Conservation (phyloP, 2,888 invertebrate species). For the Acrobasis repandana region DNA sequence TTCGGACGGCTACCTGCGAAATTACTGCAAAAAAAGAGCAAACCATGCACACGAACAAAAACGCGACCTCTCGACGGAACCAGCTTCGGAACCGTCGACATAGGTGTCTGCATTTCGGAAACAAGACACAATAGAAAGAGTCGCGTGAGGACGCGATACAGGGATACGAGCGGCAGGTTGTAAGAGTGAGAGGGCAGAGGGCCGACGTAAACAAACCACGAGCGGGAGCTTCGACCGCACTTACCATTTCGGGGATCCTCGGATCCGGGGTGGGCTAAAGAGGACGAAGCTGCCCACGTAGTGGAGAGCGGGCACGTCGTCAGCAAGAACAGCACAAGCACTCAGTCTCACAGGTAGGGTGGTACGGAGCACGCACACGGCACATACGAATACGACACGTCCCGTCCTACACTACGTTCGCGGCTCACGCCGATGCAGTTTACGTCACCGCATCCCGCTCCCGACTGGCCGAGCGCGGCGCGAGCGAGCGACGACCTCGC, state of each 20-base stretch:
- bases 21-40: conserved; percentile 71
- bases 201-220: conserved; percentile 80
- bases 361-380: conserved; percentile 63
- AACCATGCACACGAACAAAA: conserved; percentile 72
- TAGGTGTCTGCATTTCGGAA: conserved; percentile 80
- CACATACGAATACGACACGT: conserved; percentile 71
- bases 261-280: conserved; percentile 51
- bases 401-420: conserved; percentile 80
- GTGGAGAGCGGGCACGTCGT: conserved; percentile 76
- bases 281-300: conserved; percentile 69
- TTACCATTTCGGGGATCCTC: conserved; percentile 79
- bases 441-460: conserved; percentile 83
- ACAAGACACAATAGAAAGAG: conserved; percentile 82
- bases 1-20: conserved; percentile 72
- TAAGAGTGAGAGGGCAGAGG: conserved; percentile 72
- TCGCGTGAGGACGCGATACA: conserved; percentile 74
- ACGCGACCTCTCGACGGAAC: conserved; percentile 68
- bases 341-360: conserved; percentile 65
- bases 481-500: conserved; percentile 80
- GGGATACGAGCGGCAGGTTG: conserved; percentile 79
- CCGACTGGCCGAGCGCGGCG: conserved; percentile 72
- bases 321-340: conserved; percentile 58
- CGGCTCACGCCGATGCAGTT: conserved; percentile 81
- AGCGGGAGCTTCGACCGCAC: conserved; percentile 80
- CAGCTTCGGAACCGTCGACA: conserved; percentile 66